phyloP scores from a whole-genome alignment of 2,113 vertebrate species.

The Mormyrus lacerda region DNA sequence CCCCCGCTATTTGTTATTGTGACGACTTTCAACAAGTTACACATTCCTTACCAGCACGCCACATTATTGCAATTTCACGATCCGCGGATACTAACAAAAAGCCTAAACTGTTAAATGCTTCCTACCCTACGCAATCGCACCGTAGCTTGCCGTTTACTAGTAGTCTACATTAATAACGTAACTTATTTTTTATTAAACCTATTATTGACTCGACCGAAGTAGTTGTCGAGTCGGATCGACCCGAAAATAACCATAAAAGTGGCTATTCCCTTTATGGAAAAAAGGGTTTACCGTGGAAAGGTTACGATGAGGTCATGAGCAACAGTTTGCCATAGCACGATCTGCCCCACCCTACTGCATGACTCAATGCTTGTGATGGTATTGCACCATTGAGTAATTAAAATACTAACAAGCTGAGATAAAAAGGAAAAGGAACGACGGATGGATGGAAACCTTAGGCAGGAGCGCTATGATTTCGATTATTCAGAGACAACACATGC shows the following conservation, averaged over 20 bases:
- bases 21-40: not conserved
- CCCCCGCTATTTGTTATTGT: not conserved
- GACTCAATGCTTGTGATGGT: conserved; percentile 32
- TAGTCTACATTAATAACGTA: not conserved
- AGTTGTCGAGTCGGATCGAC: not conserved
- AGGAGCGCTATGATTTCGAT: not conserved
- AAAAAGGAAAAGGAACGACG: not conserved
- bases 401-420: conserved; percentile 21
- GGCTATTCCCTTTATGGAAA: not conserved
- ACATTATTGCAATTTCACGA: not conserved
- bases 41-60: not conserved
- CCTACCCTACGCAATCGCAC: not conserved
- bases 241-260: not conserved
- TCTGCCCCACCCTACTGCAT: conserved; percentile 28
- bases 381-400: conserved; percentile 30
- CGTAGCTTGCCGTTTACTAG: not conserved
- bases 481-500: conserved; percentile 17
- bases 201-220: not conserved
- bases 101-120: not conserved
- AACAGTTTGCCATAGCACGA: conserved; percentile 1
- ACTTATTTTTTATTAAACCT: not conserved
- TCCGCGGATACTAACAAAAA: not conserved
- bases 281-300: not conserved
- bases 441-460: not conserved
- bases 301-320: not conserved